Percentiles rank a stretch among this genome's conserved stretches.
These are phyloP conservation scores for Labia minor DNA, from an alignment of 2,888 invertebrate genomes.

Conservation along the genomic window DNA sequence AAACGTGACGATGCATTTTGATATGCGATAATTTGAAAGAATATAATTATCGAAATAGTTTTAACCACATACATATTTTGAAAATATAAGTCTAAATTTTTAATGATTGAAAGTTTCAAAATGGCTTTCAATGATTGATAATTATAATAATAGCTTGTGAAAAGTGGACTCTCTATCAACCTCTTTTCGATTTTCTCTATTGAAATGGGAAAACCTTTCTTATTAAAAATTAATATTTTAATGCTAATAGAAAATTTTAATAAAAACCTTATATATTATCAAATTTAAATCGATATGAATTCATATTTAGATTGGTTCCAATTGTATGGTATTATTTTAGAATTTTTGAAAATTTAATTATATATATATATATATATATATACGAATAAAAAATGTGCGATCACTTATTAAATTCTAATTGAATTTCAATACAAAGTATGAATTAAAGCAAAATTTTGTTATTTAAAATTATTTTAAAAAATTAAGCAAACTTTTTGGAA, in stretches of 20 bases:
- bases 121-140: slow-evolving; percentile 13
- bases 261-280: not conserved
- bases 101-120: slow-evolving; percentile 1
- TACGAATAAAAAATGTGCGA: too few species aligned
- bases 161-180: not conserved
- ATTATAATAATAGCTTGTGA: slow-evolving; percentile 4
- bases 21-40: not conserved
- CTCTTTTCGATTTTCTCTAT: not conserved
- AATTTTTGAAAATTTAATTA: too few species aligned
- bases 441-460: too few species aligned
- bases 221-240: not conserved
- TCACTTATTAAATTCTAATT: too few species aligned
- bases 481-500: not conserved
- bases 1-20: slow-evolving; percentile 7
- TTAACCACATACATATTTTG: not conserved
- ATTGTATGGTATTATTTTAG: too few species aligned
- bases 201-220: not conserved
- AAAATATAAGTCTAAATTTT: not conserved
- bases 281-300: too few species aligned
- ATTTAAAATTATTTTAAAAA: not conserved
- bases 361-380: too few species aligned
- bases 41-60: not conserved
- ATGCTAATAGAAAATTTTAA: not conserved
- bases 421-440: too few species aligned
- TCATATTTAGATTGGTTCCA: too few species aligned